phyloP scores from a whole-genome alignment of 2,888 invertebrate species.

The Mythimna impura region DNA sequence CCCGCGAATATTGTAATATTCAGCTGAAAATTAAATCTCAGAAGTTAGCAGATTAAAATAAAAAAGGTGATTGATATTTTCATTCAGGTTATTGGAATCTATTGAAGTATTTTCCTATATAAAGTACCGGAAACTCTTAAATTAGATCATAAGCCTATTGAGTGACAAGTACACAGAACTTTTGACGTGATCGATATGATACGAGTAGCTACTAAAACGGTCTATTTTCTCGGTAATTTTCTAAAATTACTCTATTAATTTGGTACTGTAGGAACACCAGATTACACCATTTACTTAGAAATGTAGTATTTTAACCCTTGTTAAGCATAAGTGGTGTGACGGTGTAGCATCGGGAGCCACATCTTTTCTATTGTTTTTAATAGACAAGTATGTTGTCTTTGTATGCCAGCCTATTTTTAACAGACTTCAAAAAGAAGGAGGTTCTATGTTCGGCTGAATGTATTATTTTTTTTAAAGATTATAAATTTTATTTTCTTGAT shows the following conservation, averaged over 20 bases:
- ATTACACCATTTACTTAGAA: conserved; percentile 6
- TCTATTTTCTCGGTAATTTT: conserved; percentile 34
- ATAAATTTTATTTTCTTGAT: too few relatives aligned
- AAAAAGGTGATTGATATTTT: background rate
- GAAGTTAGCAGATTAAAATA: background rate
- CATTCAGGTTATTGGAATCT: background rate
- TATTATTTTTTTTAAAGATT: too few relatives aligned
- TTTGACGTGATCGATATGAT: conserved; percentile 6
- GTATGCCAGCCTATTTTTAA: too few relatives aligned
- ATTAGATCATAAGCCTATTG: background rate
- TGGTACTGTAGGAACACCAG: background rate
- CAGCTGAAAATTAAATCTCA: background rate
- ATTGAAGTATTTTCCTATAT: background rate
- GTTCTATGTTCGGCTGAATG: too few relatives aligned
- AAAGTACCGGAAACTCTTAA: background rate
- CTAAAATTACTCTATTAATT: conserved; percentile 41
- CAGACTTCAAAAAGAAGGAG: too few relatives aligned
- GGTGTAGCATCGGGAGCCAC: too few relatives aligned
- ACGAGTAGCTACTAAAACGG: conserved; percentile 7
- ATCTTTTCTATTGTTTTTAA: too few relatives aligned
- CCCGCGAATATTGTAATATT: too few relatives aligned
- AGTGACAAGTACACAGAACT: conserved; percentile 36
- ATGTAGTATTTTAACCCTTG: background rate
- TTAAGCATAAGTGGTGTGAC: background rate
- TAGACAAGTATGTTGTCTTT: too few relatives aligned